Percentiles rank a stretch among this genome's conserved stretches.
These are phyloP conservation scores for Phyllotis vaccarum DNA, from an alignment of 2,797 vertebrate species.

Conservation along the genomic window DNA sequence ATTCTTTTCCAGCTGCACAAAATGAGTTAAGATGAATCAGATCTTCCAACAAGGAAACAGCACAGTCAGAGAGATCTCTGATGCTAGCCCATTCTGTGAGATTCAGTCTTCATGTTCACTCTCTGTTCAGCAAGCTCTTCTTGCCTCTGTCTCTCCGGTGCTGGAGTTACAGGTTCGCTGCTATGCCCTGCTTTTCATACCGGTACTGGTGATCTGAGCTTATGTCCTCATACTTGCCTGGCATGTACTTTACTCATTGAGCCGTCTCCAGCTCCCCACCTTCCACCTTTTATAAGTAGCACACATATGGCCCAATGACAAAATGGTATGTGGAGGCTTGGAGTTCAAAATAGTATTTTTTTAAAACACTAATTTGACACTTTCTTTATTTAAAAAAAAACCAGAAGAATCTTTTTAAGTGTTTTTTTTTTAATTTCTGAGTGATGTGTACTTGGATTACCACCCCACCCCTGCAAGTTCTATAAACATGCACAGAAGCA, in stretches of 20 bases:
- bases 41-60: not conserved
- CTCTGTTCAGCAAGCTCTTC: not conserved
- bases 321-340: not conserved
- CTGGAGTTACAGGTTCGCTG: not conserved
- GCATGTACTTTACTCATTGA: not conserved
- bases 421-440: not conserved
- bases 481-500: not conserved
- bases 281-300: not conserved
- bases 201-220: not conserved
- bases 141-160: not conserved
- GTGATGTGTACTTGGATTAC: not conserved
- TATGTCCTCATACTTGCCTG: not conserved
- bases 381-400: conserved; percentile 33
- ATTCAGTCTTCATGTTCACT: not conserved
- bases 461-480: not conserved
- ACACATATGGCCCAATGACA: not conserved
- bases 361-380: conserved; percentile 2
- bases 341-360: not conserved
- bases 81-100: accelerated
- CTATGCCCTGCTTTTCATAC: not conserved
- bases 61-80: too few relatives aligned
- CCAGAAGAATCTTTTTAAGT: not conserved
- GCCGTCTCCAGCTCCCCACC: too few relatives aligned
- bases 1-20: not conserved
- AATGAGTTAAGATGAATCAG: not conserved